Evolutionary conservation across 2,888 invertebrate genomes (phyloP).

Genomic region (Caenorhabditis sp.): DNA sequence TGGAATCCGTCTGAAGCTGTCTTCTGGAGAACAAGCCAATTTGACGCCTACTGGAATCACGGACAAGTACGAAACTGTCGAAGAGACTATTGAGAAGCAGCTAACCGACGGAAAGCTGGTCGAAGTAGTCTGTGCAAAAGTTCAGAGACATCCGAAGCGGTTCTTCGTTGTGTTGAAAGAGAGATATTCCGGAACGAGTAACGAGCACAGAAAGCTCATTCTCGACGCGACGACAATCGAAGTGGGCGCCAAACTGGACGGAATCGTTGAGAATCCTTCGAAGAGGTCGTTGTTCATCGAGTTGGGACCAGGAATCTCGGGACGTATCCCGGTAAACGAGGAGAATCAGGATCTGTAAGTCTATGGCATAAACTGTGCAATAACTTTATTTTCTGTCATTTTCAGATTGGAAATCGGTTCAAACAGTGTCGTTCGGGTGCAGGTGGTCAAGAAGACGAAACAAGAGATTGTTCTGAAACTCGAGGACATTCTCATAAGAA

Average conservation of each 20-base stretch:
- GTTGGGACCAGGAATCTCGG: slow-evolving; percentile 58
- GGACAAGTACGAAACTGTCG: slow-evolving; percentile 53
- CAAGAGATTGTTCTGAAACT: slow-evolving; percentile 24
- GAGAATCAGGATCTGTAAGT: slow-evolving; percentile 50
- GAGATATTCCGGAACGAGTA: background rate
- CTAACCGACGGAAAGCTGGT: slow-evolving; percentile 40
- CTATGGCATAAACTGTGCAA: too few species aligned
- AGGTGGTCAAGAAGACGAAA: slow-evolving; percentile 8
- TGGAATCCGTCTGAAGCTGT: slow-evolving; percentile 41
- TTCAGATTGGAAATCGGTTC: slow-evolving; percentile 46
- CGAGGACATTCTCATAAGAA: slow-evolving; percentile 50
- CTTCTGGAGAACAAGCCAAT: slow-evolving; percentile 58
- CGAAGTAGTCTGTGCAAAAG: slow-evolving; percentile 33
- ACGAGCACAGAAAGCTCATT: slow-evolving; percentile 24
- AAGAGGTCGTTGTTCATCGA: slow-evolving; percentile 48
- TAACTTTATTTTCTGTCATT: background rate
- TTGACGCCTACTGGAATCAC: slow-evolving; percentile 58
- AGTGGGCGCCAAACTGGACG: slow-evolving; percentile 40
- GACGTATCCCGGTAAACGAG: slow-evolving; percentile 31
- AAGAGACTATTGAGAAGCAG: slow-evolving; percentile 27
- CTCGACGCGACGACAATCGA: slow-evolving; percentile 8
- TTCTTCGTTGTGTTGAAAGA: slow-evolving; percentile 39
- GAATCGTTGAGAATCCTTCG: slow-evolving; percentile 39
- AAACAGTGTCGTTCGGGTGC: slow-evolving; percentile 41
- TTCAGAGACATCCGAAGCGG: slow-evolving; percentile 32